Evolutionary conservation across 2,797 vertebrate genomes (phyloP).

Genomic region (Melanitta fusca): DNA sequence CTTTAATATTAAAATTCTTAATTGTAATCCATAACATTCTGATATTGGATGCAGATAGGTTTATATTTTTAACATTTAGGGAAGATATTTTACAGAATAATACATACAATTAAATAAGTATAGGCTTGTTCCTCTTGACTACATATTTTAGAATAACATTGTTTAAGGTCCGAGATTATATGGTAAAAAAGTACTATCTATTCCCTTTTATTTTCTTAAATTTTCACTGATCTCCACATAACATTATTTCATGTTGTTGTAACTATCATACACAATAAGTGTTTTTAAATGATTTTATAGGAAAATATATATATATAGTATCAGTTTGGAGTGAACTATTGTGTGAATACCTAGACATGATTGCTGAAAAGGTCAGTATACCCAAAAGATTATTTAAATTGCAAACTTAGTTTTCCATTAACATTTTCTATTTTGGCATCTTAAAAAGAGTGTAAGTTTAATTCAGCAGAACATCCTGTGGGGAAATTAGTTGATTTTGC

Average conservation of each 20-base stretch:
- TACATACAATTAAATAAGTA: neutral
- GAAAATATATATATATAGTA: neutral
- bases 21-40: neutral
- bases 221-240: neutral
- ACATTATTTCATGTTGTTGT: neutral
- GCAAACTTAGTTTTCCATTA: slow-evolving; percentile 82
- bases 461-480: slow-evolving; percentile 91
- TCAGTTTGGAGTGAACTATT: neutral
- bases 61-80: neutral
- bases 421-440: slow-evolving; percentile 87
- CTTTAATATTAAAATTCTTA: neutral
- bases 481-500: slow-evolving; percentile 99
- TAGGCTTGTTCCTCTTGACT: neutral
- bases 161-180: neutral
- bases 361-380: neutral
- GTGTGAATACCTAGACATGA: neutral
- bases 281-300: neutral
- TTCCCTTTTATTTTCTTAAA: too few relatives aligned
- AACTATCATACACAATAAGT: neutral
- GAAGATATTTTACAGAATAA: neutral
- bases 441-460: slow-evolving; percentile 89
- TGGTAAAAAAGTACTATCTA: rapidly evolving
- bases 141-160: neutral
- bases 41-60: neutral
- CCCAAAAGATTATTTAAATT: slow-evolving; percentile 54